Conservation (phyloP, 2,113 vertebrate species). For the Hypanus sabinus region DNA sequence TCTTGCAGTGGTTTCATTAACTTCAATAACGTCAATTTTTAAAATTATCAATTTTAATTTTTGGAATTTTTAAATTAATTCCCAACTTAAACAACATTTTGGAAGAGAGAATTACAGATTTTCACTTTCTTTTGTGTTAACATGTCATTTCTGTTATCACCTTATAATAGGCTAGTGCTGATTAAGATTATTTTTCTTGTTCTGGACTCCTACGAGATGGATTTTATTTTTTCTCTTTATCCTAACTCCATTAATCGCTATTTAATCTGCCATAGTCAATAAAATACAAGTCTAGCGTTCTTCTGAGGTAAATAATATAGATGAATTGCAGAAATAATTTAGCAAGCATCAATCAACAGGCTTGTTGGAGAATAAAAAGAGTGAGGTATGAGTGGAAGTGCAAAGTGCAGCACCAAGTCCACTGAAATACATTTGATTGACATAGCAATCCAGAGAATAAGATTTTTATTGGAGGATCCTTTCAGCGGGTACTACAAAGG, state of each 20-base stretch:
- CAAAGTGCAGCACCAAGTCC: too few species aligned
- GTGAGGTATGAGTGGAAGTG: too few species aligned
- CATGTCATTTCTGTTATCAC: background rate
- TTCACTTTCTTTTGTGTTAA: background rate
- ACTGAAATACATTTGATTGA: too few species aligned
- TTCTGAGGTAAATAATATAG: background rate
- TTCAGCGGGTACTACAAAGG: too few species aligned
- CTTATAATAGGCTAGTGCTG: background rate
- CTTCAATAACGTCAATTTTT: background rate
- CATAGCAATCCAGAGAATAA: too few species aligned
- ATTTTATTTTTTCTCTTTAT: background rate
- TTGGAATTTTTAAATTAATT: background rate
- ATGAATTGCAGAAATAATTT: background rate
- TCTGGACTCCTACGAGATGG: background rate
- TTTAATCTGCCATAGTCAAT: background rate
- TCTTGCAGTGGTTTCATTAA: background rate
- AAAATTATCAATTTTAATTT: background rate
- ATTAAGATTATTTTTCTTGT: too few species aligned
- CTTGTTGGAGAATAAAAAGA: background rate
- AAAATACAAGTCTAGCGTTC: background rate
- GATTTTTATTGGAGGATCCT: too few species aligned
- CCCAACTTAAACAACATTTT: background rate
- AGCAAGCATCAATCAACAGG: background rate
- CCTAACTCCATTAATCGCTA: background rate
- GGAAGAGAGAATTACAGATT: background rate